Evolutionary conservation across 2,888 invertebrate species (phyloP), one percentile per base, ranked within the genome.

Genomic region (Masnerella sp.): DNA sequence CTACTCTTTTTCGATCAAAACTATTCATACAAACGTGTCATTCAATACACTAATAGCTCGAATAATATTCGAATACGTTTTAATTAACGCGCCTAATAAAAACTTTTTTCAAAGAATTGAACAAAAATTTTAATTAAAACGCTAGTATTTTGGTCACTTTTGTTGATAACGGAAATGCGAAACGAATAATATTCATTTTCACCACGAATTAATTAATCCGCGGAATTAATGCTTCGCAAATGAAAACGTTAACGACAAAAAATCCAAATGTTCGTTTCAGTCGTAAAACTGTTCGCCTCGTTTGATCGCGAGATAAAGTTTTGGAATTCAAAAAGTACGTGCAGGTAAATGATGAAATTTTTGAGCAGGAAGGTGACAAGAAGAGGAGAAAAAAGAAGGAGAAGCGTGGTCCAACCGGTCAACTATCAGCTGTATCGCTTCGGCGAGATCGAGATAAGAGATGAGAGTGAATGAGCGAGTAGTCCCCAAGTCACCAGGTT

Each of bases 361-460:
- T 42, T 30, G 30, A 38, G 7, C 11, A 34, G 34, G n/a, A 28
- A 45, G 9, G 17, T 18, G 59, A 47, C 28, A 18, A 43, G 22
- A 30, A 4, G 25, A 18, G 15, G 14, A 62, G 17, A 12, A 17
- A 36, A 43, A 45, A 17, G 18, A 3, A 36, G 20, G 15, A 7
- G 30, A 47, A 40, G 15, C 25, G 14, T 30, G 38, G 38, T 22
- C 52, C 18, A 45, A 69, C 68, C 47, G 61, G 68, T 69, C 68
- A 43, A 17, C 32, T 62, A 64, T 64, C 52, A 36, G 43, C 20
- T 45, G 61, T 40, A 69, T 61, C 68, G 52, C 25, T 25, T 40
- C 45, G 45, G 20, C 20, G 42, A 58, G 51, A 71, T 71, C 58
- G 36, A 71, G 71, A 71, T 71, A 64, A 51, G 30, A 56, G 38